Evolutionary conservation across 2,113 vertebrate genomes (phyloP).

Genomic region (Spilogale gracilis): DNA sequence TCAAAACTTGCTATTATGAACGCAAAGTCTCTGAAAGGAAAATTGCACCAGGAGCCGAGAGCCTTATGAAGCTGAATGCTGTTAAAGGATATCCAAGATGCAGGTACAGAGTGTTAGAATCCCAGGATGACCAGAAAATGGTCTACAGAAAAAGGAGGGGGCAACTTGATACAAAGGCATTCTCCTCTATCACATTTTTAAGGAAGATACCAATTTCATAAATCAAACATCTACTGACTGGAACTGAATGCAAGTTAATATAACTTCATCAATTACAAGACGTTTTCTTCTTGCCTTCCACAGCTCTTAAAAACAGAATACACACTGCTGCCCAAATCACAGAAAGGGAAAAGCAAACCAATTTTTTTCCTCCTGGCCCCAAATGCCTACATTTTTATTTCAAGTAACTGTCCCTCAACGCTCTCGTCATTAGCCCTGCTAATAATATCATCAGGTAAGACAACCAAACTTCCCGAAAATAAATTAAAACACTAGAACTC

Average conservation of each 20-base stretch:
- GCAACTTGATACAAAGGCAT: neutral
- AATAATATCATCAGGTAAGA: neutral
- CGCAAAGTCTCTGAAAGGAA: neutral
- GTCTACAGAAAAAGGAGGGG: neutral
- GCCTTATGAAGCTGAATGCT: neutral
- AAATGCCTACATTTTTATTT: neutral
- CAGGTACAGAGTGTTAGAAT: neutral
- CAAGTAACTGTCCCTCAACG: conserved; percentile 3
- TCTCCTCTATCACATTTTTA: neutral
- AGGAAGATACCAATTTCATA: neutral
- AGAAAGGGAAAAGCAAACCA: conserved; percentile 7
- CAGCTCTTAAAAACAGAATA: neutral
- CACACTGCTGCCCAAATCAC: neutral
- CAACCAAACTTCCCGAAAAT: neutral
- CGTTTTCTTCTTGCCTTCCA: neutral
- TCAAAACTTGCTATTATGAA: neutral
- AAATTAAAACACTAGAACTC: conserved; percentile 15
- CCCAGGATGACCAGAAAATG: neutral
- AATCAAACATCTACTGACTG: neutral
- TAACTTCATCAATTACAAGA: neutral
- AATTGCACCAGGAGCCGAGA: neutral
- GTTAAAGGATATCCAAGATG: neutral
- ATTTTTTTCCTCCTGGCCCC: neutral
- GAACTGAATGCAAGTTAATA: neutral
- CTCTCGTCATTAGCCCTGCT: neutral